Evolutionary conservation across 2,113 vertebrate genomes (phyloP).

Genomic region (Gymnorhina tibicen): DNA sequence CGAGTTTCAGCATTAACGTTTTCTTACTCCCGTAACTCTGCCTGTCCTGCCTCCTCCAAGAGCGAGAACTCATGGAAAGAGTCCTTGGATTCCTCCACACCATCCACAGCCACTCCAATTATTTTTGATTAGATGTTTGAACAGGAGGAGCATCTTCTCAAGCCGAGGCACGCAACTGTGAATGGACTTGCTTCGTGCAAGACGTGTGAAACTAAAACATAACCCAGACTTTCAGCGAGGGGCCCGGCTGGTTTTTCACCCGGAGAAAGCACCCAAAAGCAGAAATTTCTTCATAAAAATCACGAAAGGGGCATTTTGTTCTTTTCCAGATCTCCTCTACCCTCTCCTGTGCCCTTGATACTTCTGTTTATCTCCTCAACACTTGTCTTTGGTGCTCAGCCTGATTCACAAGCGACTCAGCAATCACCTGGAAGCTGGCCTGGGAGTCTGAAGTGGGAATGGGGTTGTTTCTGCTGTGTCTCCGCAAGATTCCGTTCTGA

Average conservation of each 20-base stretch:
- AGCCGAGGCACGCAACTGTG: not conserved
- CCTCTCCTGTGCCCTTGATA: not conserved
- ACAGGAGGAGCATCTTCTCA: not conserved
- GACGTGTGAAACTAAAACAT: not conserved
- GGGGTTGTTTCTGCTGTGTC: not conserved
- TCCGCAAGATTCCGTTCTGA: not conserved
- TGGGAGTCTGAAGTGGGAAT: not conserved
- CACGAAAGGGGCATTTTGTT: not conserved
- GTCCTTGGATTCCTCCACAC: not conserved
- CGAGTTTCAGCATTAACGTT: not conserved
- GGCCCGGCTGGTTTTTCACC: not conserved
- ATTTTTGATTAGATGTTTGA: not conserved
- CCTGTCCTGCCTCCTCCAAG: not conserved
- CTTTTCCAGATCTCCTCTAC: not conserved
- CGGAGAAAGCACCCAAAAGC: not conserved
- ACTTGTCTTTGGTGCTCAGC: not conserved
- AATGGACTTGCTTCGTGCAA: not conserved
- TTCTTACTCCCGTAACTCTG: not conserved
- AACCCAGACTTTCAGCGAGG: not conserved
- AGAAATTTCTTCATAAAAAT: not conserved
- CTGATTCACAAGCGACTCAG: not conserved
- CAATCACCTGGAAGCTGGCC: not conserved
- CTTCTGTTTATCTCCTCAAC: not conserved
- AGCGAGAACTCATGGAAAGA: not conserved
- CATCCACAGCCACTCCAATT: not conserved